These are phyloP conservation scores for Xyrauchen texanus DNA, from an alignment of 2,113 vertebrate species.

Conservation along the genomic window DNA sequence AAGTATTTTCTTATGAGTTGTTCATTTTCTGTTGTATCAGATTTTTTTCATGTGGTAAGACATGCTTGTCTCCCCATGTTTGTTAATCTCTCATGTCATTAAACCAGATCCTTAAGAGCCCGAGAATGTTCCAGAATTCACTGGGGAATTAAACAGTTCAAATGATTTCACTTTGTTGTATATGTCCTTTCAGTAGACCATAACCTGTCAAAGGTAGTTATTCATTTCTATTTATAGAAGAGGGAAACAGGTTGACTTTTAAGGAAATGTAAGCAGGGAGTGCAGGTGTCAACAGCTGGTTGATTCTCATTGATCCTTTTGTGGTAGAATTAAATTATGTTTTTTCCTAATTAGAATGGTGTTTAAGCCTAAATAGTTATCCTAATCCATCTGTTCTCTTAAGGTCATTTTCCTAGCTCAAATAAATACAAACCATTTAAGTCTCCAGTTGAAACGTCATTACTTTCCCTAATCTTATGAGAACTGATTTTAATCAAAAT, in stretches of 20 bases:
- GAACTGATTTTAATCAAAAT: too few relatives aligned
- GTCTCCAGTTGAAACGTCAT: too few relatives aligned
- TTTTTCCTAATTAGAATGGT: not conserved
- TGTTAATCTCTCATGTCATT: constrained; percentile 40
- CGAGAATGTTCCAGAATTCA: constrained; percentile 47
- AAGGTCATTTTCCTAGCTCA: too few relatives aligned
- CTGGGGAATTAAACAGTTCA: constrained; percentile 57
- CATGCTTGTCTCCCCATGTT: not conserved
- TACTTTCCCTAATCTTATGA: too few relatives aligned
- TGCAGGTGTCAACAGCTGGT: not conserved
- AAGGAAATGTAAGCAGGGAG: not conserved
- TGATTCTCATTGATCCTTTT: constrained; percentile 12
- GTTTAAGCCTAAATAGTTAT: constrained; percentile 9
- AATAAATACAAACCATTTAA: too few relatives aligned
- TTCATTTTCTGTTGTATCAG: constrained; percentile 10
- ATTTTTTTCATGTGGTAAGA: constrained; percentile 3
- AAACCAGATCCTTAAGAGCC: constrained; percentile 30
- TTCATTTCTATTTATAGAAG: constrained; percentile 34
- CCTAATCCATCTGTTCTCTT: not conserved
- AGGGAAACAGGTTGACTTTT: not conserved
- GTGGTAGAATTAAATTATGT: not conserved
- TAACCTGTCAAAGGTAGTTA: constrained; percentile 39
- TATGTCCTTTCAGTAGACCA: constrained; percentile 36
- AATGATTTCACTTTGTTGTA: constrained; percentile 36
- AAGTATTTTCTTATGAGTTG: constrained; percentile 46